Percentiles rank a stretch among this genome's conserved stretches.
Evolutionary conservation across 2,888 invertebrate genomes (phyloP).

Genomic region (Caenorhabditis zanzibari): DNA sequence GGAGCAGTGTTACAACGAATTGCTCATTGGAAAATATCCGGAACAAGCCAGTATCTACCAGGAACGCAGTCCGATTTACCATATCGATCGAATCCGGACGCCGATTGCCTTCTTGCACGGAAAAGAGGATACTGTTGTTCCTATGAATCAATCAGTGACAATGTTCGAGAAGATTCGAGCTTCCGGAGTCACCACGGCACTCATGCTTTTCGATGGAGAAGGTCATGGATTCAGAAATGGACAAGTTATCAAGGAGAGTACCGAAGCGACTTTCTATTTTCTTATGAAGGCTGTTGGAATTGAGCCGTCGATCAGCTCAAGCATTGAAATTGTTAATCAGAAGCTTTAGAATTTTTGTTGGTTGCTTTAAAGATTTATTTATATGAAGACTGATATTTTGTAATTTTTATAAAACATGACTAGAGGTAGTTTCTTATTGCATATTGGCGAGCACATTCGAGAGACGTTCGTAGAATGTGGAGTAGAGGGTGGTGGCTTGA

Average conservation of each 20-base stretch:
- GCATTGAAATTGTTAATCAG: constrained; percentile 52
- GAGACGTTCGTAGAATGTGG: constrained; percentile 74
- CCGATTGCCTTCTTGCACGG: constrained; percentile 84
- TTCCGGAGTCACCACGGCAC: constrained; percentile 84
- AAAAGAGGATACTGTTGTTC: constrained; percentile 84
- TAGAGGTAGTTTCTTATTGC: background rate
- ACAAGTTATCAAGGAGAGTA: constrained; percentile 84
- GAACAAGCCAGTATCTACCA: constrained; percentile 76
- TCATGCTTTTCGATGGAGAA: constrained; percentile 84
- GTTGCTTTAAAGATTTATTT: background rate
- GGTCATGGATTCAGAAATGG: constrained; percentile 85
- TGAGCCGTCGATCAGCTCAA: constrained; percentile 62
- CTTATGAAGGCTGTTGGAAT: constrained; percentile 78
- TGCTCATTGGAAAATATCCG: constrained; percentile 82
- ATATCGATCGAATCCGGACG: constrained; percentile 83
- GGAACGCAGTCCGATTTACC: constrained; percentile 83
- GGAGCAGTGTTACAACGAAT: constrained; percentile 84
- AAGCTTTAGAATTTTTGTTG: constrained; percentile 14
- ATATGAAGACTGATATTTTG: too few relatives aligned
- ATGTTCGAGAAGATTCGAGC: constrained; percentile 84
- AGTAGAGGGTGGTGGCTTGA: constrained; percentile 84
- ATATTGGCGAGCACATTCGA: constrained; percentile 43
- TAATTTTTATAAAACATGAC: too few relatives aligned
- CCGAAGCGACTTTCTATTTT: constrained; percentile 85
- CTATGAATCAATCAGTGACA: constrained; percentile 84